These are phyloP conservation scores for Nipponacmea schrenckii DNA, from an alignment of 2,888 invertebrate genomes.

Conservation along the genomic window DNA sequence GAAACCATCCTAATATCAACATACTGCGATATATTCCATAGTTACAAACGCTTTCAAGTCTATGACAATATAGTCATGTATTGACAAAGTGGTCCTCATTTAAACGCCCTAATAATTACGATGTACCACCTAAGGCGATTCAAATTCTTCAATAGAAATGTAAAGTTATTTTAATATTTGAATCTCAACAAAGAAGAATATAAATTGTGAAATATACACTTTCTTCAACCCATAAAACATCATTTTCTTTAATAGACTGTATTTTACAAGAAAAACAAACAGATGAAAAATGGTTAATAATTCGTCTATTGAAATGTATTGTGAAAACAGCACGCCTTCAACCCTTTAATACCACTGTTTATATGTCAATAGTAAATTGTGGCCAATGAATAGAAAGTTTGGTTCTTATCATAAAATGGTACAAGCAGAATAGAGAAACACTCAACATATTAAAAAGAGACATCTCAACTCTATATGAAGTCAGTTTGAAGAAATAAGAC, in stretches of 20 bases:
- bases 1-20: no score
- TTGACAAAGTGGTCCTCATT: no score
- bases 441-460: slow-evolving; percentile 8
- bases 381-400: not conserved
- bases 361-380: not conserved
- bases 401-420: slow-evolving; percentile 6
- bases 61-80: no score
- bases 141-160: no score
- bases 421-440: not conserved
- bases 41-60: no score
- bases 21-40: no score
- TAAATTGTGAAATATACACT: no score
- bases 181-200: no score
- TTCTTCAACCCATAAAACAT: not conserved
- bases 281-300: not conserved
- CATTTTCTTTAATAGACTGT: not conserved
- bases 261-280: slow-evolving; percentile 7
- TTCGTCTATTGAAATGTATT: not conserved
- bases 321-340: not conserved
- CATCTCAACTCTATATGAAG: slow-evolving; percentile 2
- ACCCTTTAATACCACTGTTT: slow-evolving; percentile 1
- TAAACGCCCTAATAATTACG: no score
- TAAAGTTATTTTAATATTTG: no score
- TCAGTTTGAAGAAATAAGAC: slow-evolving; percentile 3
- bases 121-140: no score